Percentiles rank a stretch among this genome's conserved stretches.
phyloP scores from a whole-genome alignment of 1,140 invertebrate genomes.

The Laupala kohalensis region DNA sequence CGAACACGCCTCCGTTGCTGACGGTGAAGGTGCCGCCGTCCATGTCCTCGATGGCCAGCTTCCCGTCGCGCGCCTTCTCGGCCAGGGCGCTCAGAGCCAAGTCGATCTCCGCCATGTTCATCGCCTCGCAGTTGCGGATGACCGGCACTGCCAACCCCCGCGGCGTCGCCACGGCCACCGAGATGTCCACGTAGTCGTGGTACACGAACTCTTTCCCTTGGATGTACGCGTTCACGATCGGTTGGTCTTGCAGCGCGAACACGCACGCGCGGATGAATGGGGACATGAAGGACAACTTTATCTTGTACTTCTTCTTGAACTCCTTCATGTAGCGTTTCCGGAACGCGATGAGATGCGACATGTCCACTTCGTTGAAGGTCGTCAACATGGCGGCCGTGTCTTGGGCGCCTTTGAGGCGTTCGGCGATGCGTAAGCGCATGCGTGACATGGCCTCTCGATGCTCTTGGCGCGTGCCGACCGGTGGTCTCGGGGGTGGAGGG shows the following conservation, averaged over 20 bases:
- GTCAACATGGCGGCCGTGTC: slow-evolving; percentile 98
- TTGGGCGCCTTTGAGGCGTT: slow-evolving; percentile 95
- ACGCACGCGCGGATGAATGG: slow-evolving; percentile 92
- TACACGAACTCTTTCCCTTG: slow-evolving; percentile 95
- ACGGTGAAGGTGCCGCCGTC: slow-evolving; percentile 99
- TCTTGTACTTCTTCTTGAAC: slow-evolving; percentile 83
- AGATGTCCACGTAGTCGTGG: slow-evolving; percentile 95
- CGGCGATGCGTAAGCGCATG: slow-evolving; percentile 89
- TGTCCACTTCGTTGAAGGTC: slow-evolving; percentile 99
- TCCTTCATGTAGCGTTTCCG: slow-evolving; percentile 76
- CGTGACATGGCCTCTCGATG: slow-evolving; percentile 97
- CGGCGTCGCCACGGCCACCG: slow-evolving; percentile 97
- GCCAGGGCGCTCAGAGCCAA: slow-evolving; percentile 74
- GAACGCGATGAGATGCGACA: slow-evolving; percentile 94
- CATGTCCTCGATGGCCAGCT: slow-evolving; percentile 96
- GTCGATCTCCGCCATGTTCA: slow-evolving; percentile 97
- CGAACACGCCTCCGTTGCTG: slow-evolving; percentile 98
- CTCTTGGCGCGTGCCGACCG: slow-evolving; percentile 77
- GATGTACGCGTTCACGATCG: slow-evolving; percentile 97
- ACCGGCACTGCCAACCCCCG: slow-evolving; percentile 98
- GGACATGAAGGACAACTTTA: slow-evolving; percentile 98
- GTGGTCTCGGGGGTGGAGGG: slow-evolving; percentile 72
- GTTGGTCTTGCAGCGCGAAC: slow-evolving; percentile 88
- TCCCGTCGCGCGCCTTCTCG: slow-evolving; percentile 77
- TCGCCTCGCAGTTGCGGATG: slow-evolving; percentile 84